Conservation (phyloP, 23 tunicate species). For the Clavelina lepadiformis region DNA sequence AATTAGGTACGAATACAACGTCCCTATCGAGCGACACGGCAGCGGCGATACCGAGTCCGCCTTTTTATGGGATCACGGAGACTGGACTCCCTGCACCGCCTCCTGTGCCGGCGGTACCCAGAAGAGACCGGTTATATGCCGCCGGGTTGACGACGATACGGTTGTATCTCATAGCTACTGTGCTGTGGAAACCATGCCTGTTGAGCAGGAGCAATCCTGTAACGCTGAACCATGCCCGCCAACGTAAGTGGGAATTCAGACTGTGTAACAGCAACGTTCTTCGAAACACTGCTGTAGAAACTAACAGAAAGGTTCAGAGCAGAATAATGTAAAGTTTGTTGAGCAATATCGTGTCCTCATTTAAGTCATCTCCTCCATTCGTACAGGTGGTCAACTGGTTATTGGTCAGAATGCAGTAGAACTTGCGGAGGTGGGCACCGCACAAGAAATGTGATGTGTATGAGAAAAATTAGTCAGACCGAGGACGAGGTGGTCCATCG, state of each 20-base stretch:
- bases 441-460: constrained; percentile 57
- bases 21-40: constrained; percentile 63
- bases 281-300: background rate
- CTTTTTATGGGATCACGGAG: constrained; percentile 78
- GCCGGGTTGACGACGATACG: constrained; percentile 75
- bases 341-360: too few relatives aligned
- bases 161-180: constrained; percentile 76
- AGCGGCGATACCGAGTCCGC: constrained; percentile 68
- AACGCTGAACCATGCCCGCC: constrained; percentile 90
- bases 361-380: background rate
- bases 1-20: constrained; percentile 77
- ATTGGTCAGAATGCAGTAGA: constrained; percentile 78
- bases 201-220: constrained; percentile 51
- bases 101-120: constrained; percentile 90
- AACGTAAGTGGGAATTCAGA: constrained; percentile 47
- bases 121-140: constrained; percentile 50
- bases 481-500: constrained; percentile 77
- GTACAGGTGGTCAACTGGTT: constrained; percentile 74
- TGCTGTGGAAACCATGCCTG: constrained; percentile 62
- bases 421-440: constrained; percentile 92
- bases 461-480: constrained; percentile 34
- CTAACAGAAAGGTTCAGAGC: background rate
- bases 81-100: constrained; percentile 78
- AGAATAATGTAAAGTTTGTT: too few relatives aligned
- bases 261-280: background rate